Percentiles rank a stretch among this genome's conserved stretches.
Conservation (phyloP, 2,113 vertebrate genomes). For the Coregonus clupeaformis region DNA sequence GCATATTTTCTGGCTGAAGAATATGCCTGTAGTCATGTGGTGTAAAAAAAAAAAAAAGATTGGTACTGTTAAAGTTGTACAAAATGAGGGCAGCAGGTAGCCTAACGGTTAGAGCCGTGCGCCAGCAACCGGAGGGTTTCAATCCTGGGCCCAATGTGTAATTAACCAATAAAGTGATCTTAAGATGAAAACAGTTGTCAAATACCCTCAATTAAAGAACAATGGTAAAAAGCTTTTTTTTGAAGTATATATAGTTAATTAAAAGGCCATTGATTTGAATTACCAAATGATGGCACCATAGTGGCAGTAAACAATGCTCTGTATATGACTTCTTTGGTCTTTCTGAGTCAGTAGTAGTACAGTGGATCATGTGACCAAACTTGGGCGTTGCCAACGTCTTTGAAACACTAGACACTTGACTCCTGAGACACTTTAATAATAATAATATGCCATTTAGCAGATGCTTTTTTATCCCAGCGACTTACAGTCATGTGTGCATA, state of each 20-base stretch:
- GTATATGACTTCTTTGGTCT: slow-evolving; percentile 12
- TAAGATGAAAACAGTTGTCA: too few relatives aligned
- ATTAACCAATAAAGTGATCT: too few relatives aligned
- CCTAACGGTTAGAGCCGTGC: too few relatives aligned
- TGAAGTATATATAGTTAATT: not conserved
- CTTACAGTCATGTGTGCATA: too few relatives aligned
- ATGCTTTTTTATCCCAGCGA: too few relatives aligned
- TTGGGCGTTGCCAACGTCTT: slow-evolving; percentile 26
- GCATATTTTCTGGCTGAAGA: not conserved
- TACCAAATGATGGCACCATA: not conserved
- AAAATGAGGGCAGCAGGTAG: not conserved
- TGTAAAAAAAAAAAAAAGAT: not conserved
- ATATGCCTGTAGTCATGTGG: not conserved
- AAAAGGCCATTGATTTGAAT: not conserved
- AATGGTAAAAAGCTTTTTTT: too few relatives aligned
- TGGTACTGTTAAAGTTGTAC: not conserved
- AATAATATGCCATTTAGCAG: too few relatives aligned
- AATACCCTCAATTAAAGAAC: too few relatives aligned
- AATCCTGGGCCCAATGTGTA: too few relatives aligned
- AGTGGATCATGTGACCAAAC: slow-evolving; percentile 10
- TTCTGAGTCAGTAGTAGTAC: slow-evolving; percentile 30
- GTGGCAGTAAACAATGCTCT: slow-evolving; percentile 11
- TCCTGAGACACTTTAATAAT: slow-evolving; percentile 56
- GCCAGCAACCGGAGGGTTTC: too few relatives aligned
- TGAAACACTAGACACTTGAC: slow-evolving; percentile 7